Evolutionary conservation across 2,797 vertebrate genomes (phyloP), one percentile per base, ranked within the genome.

Genomic region (Garrulus glandarius): DNA sequence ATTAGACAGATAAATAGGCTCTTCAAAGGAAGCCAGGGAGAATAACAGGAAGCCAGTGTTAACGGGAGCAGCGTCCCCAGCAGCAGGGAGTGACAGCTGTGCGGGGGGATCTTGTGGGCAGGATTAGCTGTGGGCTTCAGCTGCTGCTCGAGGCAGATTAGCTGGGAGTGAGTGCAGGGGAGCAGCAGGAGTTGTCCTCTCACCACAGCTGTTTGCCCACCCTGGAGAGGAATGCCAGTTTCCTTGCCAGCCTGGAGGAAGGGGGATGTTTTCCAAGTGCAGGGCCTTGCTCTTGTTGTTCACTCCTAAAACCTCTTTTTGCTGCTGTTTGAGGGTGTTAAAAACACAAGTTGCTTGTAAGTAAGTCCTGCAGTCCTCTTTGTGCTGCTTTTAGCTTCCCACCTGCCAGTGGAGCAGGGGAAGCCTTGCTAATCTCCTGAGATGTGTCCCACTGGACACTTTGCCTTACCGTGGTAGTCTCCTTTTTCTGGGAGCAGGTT

Each of bases 11-110:
- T 96, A 95, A 85, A 77, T 26, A 74, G 78, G 83, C 91, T 96
- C 96, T 97, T 97, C 95, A 95, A 61, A 97, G 97, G 98, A 98
- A 97, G 86, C 84, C 76, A 83, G 94, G 76, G 80, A 96, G 94
- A 97, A 98, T 97, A 97, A 96, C 98, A 98, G 97, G 97, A 98
- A 98, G 75, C 59, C 88, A 92, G 89, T 91, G 94, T 95, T 96
- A 92, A 72, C 0, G 4, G 82, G 87, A 84, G 46, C 65, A 74
- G 77, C 30, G 47, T 92, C 94, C 82, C 52, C 59, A 84, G 52
- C 56, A 52, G 69, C 17, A 16, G 84, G 80, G 79, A 80, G 10
- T 44, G 89, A 89, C 94, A 97, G 92, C 94, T 96, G 94, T 93
- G 64, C 7, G 13, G 86, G 53, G 60, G 55, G 24, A 79, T 72